Percentiles rank a stretch among this genome's conserved stretches.
These are phyloP conservation scores for Lethenteron reissneri DNA, from an alignment of 2,113 vertebrate species.

Conservation along the genomic window DNA sequence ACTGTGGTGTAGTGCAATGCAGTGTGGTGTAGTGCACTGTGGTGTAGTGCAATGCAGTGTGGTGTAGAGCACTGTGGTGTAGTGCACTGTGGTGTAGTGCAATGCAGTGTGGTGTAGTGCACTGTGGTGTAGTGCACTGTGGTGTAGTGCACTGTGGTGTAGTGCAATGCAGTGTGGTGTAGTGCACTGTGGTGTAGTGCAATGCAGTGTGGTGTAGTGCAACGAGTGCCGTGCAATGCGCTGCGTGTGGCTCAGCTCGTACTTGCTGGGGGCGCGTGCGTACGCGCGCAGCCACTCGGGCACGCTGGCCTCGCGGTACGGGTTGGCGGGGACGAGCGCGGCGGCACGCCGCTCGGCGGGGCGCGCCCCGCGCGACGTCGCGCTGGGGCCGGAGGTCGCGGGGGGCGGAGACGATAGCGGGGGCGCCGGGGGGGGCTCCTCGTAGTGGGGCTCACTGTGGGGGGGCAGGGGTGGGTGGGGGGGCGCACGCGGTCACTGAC, in stretches of 20 bases:
- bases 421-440: too few relatives aligned
- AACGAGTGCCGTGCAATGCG: not conserved
- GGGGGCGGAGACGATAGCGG: too few relatives aligned
- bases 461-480: too few relatives aligned
- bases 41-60: not conserved
- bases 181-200: slow-evolving; percentile 2
- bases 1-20: not conserved
- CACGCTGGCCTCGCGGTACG: not conserved
- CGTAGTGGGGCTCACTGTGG: too few relatives aligned
- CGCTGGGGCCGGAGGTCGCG: too few relatives aligned
- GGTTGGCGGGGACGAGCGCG: slow-evolving; percentile 1
- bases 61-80: not conserved
- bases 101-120: not conserved
- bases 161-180: not conserved
- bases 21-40: not conserved
- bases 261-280: slow-evolving; percentile 2
- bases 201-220: not conserved
- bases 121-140: not conserved
- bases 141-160: not conserved
- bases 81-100: not conserved
- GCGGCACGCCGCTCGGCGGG: not conserved
- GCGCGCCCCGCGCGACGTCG: too few relatives aligned
- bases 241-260: not conserved
- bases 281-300: slow-evolving; percentile 1
- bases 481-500: too few relatives aligned